These are phyloP conservation scores for Hydrocynus forskahlii DNA, from an alignment of 2,797 vertebrate species.

Conservation along the genomic window DNA sequence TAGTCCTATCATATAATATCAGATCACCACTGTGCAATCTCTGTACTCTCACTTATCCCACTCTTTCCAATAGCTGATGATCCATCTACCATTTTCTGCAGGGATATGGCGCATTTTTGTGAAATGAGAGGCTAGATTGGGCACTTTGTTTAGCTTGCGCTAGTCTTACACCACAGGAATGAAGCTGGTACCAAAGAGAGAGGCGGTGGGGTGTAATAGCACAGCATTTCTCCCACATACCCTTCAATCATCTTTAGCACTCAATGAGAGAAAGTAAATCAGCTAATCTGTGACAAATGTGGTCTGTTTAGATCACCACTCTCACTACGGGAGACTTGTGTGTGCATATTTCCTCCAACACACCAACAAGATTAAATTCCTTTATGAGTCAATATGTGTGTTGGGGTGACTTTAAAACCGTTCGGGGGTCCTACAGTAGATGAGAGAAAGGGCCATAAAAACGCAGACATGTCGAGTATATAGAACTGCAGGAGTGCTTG, in stretches of 20 bases:
- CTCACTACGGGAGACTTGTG: neutral
- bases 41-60: conserved; percentile 9
- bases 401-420: too few species aligned
- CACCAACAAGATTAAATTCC: neutral
- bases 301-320: neutral
- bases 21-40: neutral
- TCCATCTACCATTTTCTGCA: conserved; percentile 38
- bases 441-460: neutral
- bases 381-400: neutral
- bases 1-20: neutral
- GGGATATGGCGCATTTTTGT: conserved; percentile 47
- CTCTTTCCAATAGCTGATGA: conserved; percentile 8
- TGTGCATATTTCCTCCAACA: neutral
- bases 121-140: conserved; percentile 43
- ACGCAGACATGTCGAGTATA: conserved; percentile 13
- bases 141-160: conserved; percentile 48
- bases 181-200: conserved; percentile 31
- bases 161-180: conserved; percentile 55
- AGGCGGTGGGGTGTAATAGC: conserved; percentile 23
- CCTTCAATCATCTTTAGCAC: neutral
- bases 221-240: neutral
- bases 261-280: neutral
- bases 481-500: neutral
- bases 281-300: conserved; percentile 3
- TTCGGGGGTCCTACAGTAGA: neutral